Base-by-base conservation (phyloP, 2,888 invertebrate genomes). In the Agapostemon virescens region DNA sequence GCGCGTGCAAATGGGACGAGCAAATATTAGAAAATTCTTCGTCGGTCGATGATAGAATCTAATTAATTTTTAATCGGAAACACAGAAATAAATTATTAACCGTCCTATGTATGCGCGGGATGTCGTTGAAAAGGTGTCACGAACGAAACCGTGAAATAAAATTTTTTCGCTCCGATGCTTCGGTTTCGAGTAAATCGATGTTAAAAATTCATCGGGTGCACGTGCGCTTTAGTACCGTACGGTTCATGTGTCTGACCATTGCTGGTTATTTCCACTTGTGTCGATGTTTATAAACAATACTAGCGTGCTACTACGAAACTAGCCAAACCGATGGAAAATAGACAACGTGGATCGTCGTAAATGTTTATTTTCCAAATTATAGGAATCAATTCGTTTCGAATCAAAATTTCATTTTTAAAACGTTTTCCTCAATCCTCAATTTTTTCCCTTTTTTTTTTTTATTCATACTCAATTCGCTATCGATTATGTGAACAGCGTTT, bases 141-240 rank as follows among this genome's bases (percentile, higher is more conserved):
- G 63, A 5, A 36, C 33, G 33, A 36, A 63, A 63, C 33, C n/a
- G n/a, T 63, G 36, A 33, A 63, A 63, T 63, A 63, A 63, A 33
- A 63, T 36, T 63, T 63, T 63, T 63, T 36, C 63, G 5, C 5
- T 3, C 20, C 33, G 36, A n/a, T 36, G 33, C 63, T 36, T 63
- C 63, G 33, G 20, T 63, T 63, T 36, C 63, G 36, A 63, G 36
- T 63, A 36, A 63, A 63, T 63, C 63, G 63, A 63, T 36, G 63
- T 63, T 63, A 63, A 33, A 63, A 63, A 63, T 36, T 20, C 63
- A 36, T 63, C 63, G 11, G 11, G 36, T 36, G 63, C 36, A 63
- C 36, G 63, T 63, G 63, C 36, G 63, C 63, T 36, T 63, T 20
- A 9, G 36, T 36, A 36, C n/a, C 33, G 2, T 61, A 20, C 61